Evolutionary conservation across 2,797 vertebrate species (phyloP), one percentile per base, ranked within the genome.

Genomic region (Tolypeutes matacus): DNA sequence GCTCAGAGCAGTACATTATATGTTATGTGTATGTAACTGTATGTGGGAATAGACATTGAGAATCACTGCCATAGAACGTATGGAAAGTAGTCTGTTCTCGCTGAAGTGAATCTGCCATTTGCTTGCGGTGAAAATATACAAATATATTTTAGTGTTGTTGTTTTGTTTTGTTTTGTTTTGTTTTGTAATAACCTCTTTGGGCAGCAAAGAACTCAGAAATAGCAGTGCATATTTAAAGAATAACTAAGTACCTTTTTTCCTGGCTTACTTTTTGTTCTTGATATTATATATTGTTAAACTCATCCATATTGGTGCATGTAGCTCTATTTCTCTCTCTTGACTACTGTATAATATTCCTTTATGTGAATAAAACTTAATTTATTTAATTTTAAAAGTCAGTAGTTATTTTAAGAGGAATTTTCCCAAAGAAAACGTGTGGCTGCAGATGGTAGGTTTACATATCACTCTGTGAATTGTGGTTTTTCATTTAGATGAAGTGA

Each of bases 401-500:
- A 53, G 14, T 36, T 65, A 70, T 78, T 96, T 96, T 72, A 78
- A 89, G 58, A 90, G 88, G 23, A 86, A 69, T 72, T 10, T 83
- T 9, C 29, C 27, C 21, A 60, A 91, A 86, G 58, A 70, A 94
- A 95, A 93, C 14, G 3, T 53, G 46, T 65, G 91, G 34, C 51
- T 93, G 87, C 64, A 95, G 51, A 91, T 88, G 69, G 69, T 49
- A 60, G 27, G 60, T 58, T 77, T 91, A 88, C 31, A 67, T 53
- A 94, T 89, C 6, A 60, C 18, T 82, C 46, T 73, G 5, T 20
- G 36, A 83, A 91, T n/a, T n/a, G 49, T 62, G 77, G 70, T 60
- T 91, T 91, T 96, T 91, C 36, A 56, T 93, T 96, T 95, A 86
- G 5, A 64, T 56, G 60, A 86, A 91, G 91, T 91, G 49, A 82